Conservation (phyloP, 2,888 invertebrate species). For the Nephrotoma appendiculata region DNA sequence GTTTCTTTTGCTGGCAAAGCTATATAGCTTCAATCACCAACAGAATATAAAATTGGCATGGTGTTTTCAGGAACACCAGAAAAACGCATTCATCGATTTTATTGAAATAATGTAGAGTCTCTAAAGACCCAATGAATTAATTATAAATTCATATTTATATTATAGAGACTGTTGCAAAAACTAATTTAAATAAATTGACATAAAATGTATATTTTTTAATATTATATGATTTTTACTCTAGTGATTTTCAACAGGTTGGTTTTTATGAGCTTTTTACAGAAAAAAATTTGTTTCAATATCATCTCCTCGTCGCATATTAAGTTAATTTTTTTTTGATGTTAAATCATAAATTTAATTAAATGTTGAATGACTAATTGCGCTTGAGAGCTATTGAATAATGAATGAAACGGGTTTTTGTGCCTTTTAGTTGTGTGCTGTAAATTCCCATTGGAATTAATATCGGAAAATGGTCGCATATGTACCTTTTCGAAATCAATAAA, state of each 20-base stretch:
- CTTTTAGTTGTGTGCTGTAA: not conserved
- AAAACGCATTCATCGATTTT: not conserved
- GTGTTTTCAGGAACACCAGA: not conserved
- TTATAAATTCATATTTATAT: not conserved
- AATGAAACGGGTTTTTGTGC: not conserved
- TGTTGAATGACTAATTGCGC: not conserved
- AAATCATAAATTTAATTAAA: not conserved
- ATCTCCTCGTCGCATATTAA: not conserved
- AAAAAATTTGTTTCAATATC: not conserved
- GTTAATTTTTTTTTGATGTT: not conserved
- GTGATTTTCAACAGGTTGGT: not conserved
- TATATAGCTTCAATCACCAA: not conserved
- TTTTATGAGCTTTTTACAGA: not conserved
- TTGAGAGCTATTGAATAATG: not conserved
- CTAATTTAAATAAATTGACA: not conserved
- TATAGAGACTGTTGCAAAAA: not conserved
- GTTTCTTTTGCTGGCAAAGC: not conserved
- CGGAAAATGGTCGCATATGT: not conserved
- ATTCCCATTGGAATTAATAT: not conserved
- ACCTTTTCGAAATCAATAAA: not conserved
- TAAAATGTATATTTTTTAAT: not conserved
- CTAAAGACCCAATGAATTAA: not conserved
- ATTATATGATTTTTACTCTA: not conserved
- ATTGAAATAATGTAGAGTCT: not conserved
- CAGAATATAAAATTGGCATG: not conserved